These are phyloP conservation scores for Corythoichthys haematopterus DNA, from an alignment of 2,113 vertebrate species.

Conservation along the genomic window DNA sequence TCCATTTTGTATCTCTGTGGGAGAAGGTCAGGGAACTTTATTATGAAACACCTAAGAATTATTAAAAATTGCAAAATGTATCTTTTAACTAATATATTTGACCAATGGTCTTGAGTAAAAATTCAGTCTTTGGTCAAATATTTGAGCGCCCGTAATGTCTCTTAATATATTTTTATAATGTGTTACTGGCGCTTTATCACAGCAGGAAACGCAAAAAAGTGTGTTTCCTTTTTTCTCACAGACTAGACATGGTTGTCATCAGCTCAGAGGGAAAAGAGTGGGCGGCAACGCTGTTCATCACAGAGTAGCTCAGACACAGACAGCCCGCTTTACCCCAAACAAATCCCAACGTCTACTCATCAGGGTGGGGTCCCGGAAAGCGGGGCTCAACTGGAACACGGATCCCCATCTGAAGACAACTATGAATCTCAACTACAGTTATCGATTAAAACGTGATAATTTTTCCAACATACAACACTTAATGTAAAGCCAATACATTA, in stretches of 20 bases:
- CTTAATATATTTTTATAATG: conserved; percentile 2
- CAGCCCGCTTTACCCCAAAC: conserved; percentile 15
- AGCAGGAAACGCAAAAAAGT: conserved; percentile 13
- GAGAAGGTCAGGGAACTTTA: background rate
- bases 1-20: background rate
- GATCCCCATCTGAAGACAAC: background rate
- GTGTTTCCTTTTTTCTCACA: conserved; percentile 39
- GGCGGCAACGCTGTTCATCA: conserved; percentile 32
- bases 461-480: background rate
- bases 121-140: background rate
- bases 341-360: conserved; percentile 39
- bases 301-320: conserved; percentile 44
- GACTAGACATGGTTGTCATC: conserved; percentile 46
- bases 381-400: conserved; percentile 6
- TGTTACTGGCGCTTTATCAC: conserved; percentile 15
- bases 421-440: background rate
- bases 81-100: background rate
- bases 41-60: background rate
- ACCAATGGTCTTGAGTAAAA: background rate
- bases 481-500: background rate
- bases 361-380: conserved; percentile 38
- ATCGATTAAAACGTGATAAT: background rate
- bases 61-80: background rate
- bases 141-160: background rate
- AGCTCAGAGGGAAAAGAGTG: conserved; percentile 47